phyloP scores from a whole-genome alignment of 2,888 invertebrate species.

The Phytoseiulus persimilis region DNA sequence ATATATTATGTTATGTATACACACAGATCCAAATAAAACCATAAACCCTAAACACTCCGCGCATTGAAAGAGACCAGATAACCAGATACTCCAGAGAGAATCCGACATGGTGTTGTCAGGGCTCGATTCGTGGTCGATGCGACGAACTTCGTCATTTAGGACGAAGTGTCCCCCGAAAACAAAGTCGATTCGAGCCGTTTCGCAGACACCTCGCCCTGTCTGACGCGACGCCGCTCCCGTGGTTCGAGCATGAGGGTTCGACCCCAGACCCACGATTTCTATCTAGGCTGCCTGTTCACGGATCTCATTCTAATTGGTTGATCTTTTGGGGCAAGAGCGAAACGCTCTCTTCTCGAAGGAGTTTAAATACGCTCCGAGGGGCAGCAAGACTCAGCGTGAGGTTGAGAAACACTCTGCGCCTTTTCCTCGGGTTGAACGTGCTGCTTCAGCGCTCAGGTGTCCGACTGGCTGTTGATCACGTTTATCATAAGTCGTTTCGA shows the following conservation, averaged over 20 bases:
- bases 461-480: too few relatives aligned
- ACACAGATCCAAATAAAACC: too few relatives aligned
- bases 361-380: not conserved
- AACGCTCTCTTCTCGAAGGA: not conserved
- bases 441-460: too few relatives aligned
- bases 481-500: too few relatives aligned
- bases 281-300: not conserved
- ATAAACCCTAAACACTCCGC: too few relatives aligned
- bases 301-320: not conserved
- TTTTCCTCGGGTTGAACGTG: too few relatives aligned
- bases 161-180: not conserved
- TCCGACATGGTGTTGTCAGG: too few relatives aligned
- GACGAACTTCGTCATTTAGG: not conserved
- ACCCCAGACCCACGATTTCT: not conserved
- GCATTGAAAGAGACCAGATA: too few relatives aligned
- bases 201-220: not conserved
- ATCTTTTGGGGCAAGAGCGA: not conserved
- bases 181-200: not conserved
- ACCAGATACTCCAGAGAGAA: too few relatives aligned
- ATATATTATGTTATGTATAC: too few relatives aligned
- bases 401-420: not conserved
- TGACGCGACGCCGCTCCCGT: not conserved
- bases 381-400: not conserved
- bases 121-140: too few relatives aligned
- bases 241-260: not conserved